Base-by-base conservation (phyloP, 2,797 vertebrate species). In the Enoplosus armatus region DNA sequence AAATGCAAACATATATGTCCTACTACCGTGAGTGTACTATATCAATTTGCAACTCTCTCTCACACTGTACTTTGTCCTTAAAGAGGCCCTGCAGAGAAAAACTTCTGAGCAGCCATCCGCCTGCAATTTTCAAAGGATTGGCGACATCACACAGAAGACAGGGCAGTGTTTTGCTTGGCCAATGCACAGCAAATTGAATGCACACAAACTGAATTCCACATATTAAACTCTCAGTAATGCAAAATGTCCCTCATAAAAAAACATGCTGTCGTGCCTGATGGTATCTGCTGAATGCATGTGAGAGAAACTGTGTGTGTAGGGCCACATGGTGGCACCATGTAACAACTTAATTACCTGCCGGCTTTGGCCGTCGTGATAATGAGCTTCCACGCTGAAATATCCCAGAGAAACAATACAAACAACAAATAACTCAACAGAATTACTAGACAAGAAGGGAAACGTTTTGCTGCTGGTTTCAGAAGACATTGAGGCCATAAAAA, bases 311-410 rank as follows among this genome's bases (percentile, higher is more conserved):
- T 26, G 51, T n/a, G 60, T 18, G 15, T 37, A 4, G 50, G 41
- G 58, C 90, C 92, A 91, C 91, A 87, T 24, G 90, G 85, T 85
- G 92, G 89, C 88, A 67, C 82, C 58, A 65, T 65, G 33, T 27
- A 24, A 78, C 85, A 70, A 58, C 59, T 72, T 54, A 61, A 58
- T 45, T 15, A 75, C 29, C 54, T 24, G 20, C 51, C 20, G 24
- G 33, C 15, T 3, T 51, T 33, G 8, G 33, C n/a, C 39, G 26
- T 29, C 0, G 7, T 10, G 41, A 66, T n/a, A 29, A 43, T 29
- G 6, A 68, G 29, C 22, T 47, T 72, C 33, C 14, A 22, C 27
- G 7, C 16, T 54, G 8, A 53, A 22, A 41, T 6, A 29, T 43
- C 22, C 12, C 27, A 51, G 58, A 65, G 33, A 45, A 43, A 56